phyloP scores from a whole-genome alignment of 2,888 invertebrate species.

The Plagodis dolabraria region DNA sequence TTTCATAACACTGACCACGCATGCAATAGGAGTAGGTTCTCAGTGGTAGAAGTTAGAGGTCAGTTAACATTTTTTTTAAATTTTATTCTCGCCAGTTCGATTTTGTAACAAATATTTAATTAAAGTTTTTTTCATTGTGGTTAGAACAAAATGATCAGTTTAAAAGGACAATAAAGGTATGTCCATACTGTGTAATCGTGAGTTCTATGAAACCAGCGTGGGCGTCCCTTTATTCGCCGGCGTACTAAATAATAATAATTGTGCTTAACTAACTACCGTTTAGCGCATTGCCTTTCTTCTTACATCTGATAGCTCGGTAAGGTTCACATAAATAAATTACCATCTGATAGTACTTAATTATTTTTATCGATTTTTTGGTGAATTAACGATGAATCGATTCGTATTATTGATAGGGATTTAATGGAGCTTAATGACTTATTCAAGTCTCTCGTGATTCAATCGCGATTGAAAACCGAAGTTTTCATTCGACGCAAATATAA shows the following conservation, averaged over 20 bases:
- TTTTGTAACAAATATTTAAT: too few relatives aligned
- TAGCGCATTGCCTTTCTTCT: slow-evolving; percentile 77
- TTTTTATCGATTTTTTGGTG: slow-evolving; percentile 25
- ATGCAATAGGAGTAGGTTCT: too few relatives aligned
- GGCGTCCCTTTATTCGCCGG: slow-evolving; percentile 72
- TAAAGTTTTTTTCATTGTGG: too few relatives aligned
- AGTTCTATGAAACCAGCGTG: slow-evolving; percentile 54
- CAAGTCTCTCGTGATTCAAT: neutral
- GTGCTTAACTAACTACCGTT: slow-evolving; percentile 81
- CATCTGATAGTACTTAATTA: slow-evolving; percentile 34
- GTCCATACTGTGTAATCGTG: slow-evolving; percentile 44
- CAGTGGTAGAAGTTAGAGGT: too few relatives aligned
- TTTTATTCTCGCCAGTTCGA: too few relatives aligned
- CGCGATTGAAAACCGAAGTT: too few relatives aligned
- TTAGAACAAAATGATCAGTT: too few relatives aligned
- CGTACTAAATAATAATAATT: slow-evolving; percentile 82
- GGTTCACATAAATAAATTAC: slow-evolving; percentile 37
- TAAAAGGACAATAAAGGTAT: neutral
- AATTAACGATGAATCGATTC: slow-evolving; percentile 15
- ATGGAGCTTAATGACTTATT: slow-evolving; percentile 24
- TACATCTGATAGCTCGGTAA: slow-evolving; percentile 71
- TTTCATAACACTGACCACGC: too few relatives aligned
- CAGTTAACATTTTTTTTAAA: too few relatives aligned
- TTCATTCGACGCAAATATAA: too few relatives aligned
- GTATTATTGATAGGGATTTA: slow-evolving; percentile 20